phyloP scores from a whole-genome alignment of 2,888 invertebrate genomes.

The Colostygia pectinataria region DNA sequence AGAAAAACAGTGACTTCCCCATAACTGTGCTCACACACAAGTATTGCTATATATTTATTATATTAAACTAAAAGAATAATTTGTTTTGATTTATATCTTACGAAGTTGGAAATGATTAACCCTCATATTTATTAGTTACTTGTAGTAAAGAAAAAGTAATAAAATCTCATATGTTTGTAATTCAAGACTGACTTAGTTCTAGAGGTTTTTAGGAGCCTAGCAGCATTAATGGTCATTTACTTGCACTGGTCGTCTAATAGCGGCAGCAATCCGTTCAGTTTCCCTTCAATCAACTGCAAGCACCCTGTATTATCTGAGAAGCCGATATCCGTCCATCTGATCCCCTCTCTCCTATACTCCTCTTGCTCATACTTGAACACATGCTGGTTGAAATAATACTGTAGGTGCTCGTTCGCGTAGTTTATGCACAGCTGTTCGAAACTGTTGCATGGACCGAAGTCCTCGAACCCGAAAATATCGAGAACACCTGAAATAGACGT shows the following conservation, averaged over 20 bases:
- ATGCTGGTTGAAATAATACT: slow-evolving; percentile 98
- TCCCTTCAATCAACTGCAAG: slow-evolving; percentile 95
- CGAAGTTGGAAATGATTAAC: no score
- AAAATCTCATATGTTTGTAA: no score
- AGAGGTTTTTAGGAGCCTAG: no score
- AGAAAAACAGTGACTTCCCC: no score
- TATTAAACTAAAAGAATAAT: no score
- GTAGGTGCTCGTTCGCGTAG: slow-evolving; percentile 98
- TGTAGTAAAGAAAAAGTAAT: no score
- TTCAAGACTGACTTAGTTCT: no score
- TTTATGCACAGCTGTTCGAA: slow-evolving; percentile 99
- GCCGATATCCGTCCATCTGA: slow-evolving; percentile 97
- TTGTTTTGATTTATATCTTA: no score
- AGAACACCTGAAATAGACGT: slow-evolving; percentile 86
- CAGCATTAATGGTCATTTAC: slow-evolving; percentile 83
- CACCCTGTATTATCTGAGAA: slow-evolving; percentile 98
- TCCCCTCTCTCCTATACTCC: slow-evolving; percentile 96
- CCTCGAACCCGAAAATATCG: slow-evolving; percentile 98
- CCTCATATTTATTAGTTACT: no score
- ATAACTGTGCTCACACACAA: no score
- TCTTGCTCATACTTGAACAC: slow-evolving; percentile 99
- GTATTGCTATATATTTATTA: no score
- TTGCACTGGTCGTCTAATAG: slow-evolving; percentile 98
- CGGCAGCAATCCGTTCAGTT: slow-evolving; percentile 94
- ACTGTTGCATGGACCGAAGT: slow-evolving; percentile 94